A percentile compares a stretch with the other conserved stretches of the same genome.
Evolutionary conservation across 2,888 invertebrate species (phyloP).

Genomic region (Nymphalis urticae): DNA sequence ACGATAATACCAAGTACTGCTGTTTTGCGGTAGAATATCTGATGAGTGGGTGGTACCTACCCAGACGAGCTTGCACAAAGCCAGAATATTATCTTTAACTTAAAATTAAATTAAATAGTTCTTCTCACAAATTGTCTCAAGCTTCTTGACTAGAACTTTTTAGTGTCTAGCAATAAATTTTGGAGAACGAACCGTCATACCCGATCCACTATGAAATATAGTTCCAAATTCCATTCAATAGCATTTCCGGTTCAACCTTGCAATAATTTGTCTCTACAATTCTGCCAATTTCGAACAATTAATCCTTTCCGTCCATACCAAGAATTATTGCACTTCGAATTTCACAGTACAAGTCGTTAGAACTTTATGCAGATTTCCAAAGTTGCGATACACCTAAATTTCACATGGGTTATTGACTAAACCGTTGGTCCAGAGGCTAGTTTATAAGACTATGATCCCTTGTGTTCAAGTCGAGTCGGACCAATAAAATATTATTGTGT

Average conservation of each 20-base stretch:
- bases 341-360: slow-evolving; percentile 10
- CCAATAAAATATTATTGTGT: too few relatives aligned
- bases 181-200: neutral
- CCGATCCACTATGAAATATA: slow-evolving; percentile 9
- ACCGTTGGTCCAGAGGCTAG: too few relatives aligned
- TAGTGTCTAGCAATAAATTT: neutral
- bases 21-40: too few relatives aligned
- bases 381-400: neutral
- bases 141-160: neutral
- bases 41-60: too few relatives aligned
- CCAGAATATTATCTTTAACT: too few relatives aligned
- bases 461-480: too few relatives aligned
- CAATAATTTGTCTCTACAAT: slow-evolving; percentile 21
- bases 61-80: too few relatives aligned
- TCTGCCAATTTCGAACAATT: slow-evolving; percentile 25
- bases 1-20: too few relatives aligned
- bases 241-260: slow-evolving; percentile 15
- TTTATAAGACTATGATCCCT: too few relatives aligned
- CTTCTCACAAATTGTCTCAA: neutral
- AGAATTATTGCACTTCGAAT: slow-evolving; percentile 22
- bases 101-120: too few relatives aligned
- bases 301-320: slow-evolving; percentile 17
- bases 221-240: slow-evolving; percentile 12
- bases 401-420: too few relatives aligned
- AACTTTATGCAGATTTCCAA: slow-evolving; percentile 8